A percentile compares a stretch with the other conserved stretches of the same genome.
Evolutionary conservation across 2,113 vertebrate genomes (phyloP).

Genomic region (Porphyrio hochstetteri): DNA sequence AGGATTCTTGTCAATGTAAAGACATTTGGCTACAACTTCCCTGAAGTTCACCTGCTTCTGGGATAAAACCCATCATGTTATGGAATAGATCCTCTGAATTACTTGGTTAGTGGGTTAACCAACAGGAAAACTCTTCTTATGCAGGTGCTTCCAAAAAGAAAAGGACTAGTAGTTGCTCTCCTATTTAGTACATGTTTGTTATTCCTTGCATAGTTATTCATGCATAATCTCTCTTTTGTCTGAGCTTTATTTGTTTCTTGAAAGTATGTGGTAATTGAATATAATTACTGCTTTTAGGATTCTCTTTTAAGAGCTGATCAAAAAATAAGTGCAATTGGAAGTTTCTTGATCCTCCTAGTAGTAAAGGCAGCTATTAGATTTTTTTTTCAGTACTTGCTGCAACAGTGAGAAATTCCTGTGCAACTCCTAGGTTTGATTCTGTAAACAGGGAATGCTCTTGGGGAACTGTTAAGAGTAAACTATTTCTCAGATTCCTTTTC

Average conservation of each 20-base stretch:
- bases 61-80: not conserved
- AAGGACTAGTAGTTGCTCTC: not conserved
- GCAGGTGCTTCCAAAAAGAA: not conserved
- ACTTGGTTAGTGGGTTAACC: not conserved
- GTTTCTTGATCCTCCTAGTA: not conserved
- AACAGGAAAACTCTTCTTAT: not conserved
- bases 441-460: not conserved
- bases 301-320: not conserved
- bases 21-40: not conserved
- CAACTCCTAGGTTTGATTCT: not conserved
- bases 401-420: not conserved
- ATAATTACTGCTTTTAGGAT: not conserved
- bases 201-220: not conserved
- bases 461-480: not conserved
- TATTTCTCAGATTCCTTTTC: not conserved
- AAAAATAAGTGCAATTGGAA: not conserved
- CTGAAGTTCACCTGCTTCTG: not conserved
- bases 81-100: not conserved
- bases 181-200: not conserved
- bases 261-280: not conserved
- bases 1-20: not conserved
- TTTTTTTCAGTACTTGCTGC: not conserved
- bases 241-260: not conserved
- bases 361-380: not conserved
- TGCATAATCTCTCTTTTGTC: not conserved